Conservation (phyloP, 2,113 vertebrate species). For the Poeciliopsis turrubarensis region DNA sequence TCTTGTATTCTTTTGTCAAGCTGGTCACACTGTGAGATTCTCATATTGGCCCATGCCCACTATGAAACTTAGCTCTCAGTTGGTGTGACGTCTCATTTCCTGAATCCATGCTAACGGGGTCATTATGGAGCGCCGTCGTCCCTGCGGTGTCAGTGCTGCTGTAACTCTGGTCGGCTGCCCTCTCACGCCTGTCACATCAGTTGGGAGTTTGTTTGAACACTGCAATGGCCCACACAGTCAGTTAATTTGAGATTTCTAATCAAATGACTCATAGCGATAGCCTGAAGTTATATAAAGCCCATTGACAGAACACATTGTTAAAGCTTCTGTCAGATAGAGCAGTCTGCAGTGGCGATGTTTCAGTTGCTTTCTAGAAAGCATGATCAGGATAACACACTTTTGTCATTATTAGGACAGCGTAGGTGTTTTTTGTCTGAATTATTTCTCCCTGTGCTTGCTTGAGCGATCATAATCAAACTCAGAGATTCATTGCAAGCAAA, state of each 20-base stretch:
- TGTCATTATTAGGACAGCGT: background rate
- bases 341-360: background rate
- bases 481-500: background rate
- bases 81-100: constrained; percentile 14
- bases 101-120: constrained; percentile 13
- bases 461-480: background rate
- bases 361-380: background rate
- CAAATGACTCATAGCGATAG: background rate
- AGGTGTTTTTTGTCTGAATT: background rate
- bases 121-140: constrained; percentile 2
- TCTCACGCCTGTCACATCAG: constrained; percentile 4
- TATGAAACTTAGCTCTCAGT: background rate
- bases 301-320: background rate
- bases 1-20: background rate
- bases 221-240: background rate
- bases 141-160: background rate
- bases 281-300: background rate
- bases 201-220: background rate
- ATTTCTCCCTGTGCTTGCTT: background rate
- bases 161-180: background rate
- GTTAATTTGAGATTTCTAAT: background rate
- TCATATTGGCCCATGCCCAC: background rate
- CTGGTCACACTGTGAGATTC: background rate
- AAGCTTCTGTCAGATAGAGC: background rate
- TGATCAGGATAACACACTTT: background rate